These are phyloP conservation scores for Sebastiscus tertius DNA, from an alignment of 2,797 vertebrate genomes.

Conservation along the genomic window DNA sequence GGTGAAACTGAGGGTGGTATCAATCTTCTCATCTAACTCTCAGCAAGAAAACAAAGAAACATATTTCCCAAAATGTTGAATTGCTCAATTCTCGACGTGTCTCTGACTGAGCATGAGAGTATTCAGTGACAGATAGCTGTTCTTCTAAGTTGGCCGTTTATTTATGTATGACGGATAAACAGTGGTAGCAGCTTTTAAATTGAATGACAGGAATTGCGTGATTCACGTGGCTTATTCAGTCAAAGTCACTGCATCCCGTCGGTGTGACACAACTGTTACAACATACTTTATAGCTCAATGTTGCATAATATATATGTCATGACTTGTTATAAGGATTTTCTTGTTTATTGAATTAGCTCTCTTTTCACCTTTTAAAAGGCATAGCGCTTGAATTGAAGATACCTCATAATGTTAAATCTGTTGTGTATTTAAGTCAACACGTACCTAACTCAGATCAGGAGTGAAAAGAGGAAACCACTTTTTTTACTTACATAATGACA, in stretches of 20 bases:
- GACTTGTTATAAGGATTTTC: neutral
- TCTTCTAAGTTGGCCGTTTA: neutral
- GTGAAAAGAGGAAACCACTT: neutral
- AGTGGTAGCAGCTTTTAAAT: neutral
- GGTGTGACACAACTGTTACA: no score
- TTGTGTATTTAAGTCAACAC: no score
- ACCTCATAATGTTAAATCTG: neutral
- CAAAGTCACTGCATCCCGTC: neutral
- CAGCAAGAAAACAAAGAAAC: no score
- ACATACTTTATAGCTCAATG: no score
- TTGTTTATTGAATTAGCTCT: neutral
- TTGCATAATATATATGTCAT: no score
- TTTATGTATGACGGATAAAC: neutral
- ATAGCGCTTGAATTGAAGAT: no score
- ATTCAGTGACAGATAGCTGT: neutral
- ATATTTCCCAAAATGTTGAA: no score
- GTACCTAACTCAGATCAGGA: neutral
- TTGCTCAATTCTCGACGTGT: neutral
- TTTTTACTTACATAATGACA: neutral
- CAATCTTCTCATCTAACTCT: no score
- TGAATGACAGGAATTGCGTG: neutral
- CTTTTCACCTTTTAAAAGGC: neutral
- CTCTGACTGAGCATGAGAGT: neutral
- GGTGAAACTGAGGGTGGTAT: no score
- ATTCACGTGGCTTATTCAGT: neutral